Base-by-base conservation (phyloP, 2,888 invertebrate species). In the Lithophane semibrunnea region DNA sequence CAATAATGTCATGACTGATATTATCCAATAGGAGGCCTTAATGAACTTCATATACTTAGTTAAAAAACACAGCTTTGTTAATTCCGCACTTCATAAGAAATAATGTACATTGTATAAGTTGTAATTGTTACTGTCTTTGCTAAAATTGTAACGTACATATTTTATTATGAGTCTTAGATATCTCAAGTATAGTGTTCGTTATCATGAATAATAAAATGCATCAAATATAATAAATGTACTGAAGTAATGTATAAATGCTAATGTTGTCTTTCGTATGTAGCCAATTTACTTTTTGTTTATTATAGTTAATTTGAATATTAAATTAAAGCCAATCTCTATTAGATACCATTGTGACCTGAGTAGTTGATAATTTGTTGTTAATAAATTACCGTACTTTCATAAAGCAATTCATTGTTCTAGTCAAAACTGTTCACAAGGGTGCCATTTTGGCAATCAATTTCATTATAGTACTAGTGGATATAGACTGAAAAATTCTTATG, bases 281-380 rank as follows among this genome's bases (percentile, higher is more conserved):
- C 29, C 8, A 65, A 44, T 54, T 80, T 71, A 3, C 49, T 21
- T 65, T 24, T 65, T 44, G 29, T 56, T 49, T 58, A 68, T 24
- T 69, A 44, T 73, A 70, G 54, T 63, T 76, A 56, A 66, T 74
- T 72, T 77, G 2, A 63, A 29, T 64, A 73, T 73, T 56, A 74
- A 75, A 69, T 68, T 72, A 65, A 76, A 52, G 37, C 21, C 42
- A 69, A 66, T 61, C 64, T 64, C 42, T 72, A 77, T 77, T 70
- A 66, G 77, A 83, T 80, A 85, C 85, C 87, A 80, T 74, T 83
- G 90, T 88, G 89, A 90, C 86, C 89, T 89, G 90, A 90, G 73
- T 90, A 89, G 86, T 77, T 80, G 52, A 82, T 90, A 86, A 73
- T 80, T 84, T 74, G 75, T 84, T 75, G 73, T 64, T 81, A 77